Conservation (phyloP, 2,888 invertebrate genomes). For the Drosophila imparisetae region DNA sequence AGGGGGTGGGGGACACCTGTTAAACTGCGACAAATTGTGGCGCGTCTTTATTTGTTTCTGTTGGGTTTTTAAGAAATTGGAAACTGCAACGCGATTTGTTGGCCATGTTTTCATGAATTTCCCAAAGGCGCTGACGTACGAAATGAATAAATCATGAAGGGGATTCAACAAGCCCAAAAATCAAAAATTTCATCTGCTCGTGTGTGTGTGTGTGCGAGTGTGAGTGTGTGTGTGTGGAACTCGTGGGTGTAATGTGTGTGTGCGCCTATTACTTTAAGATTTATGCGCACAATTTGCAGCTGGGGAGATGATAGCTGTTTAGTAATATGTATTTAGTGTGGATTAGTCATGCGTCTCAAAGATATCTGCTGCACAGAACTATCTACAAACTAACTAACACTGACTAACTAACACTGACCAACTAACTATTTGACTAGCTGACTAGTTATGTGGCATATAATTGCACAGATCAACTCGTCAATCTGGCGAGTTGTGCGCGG, state of each 20-base stretch:
- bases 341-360: slow-evolving; percentile 54
- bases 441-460: not conserved
- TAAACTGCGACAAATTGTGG: slow-evolving; percentile 47
- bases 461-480: slow-evolving; percentile 43
- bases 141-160: slow-evolving; percentile 60
- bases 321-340: slow-evolving; percentile 38
- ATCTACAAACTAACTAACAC: slow-evolving; percentile 5
- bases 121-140: slow-evolving; percentile 55
- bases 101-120: slow-evolving; percentile 37
- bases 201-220: slow-evolving; percentile 5
- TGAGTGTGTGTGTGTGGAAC: slow-evolving; percentile 5
- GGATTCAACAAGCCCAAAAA: slow-evolving; percentile 33
- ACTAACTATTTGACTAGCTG: not conserved
- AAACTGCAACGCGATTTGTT: slow-evolving; percentile 23
- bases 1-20: slow-evolving; percentile 12
- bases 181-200: slow-evolving; percentile 26
- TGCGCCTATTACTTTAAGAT: slow-evolving; percentile 65
- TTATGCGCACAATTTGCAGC: slow-evolving; percentile 68
- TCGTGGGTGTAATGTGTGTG: slow-evolving; percentile 1
- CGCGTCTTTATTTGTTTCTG: slow-evolving; percentile 7
- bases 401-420: not conserved
- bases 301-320: slow-evolving; percentile 35
- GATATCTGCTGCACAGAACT: slow-evolving; percentile 6
- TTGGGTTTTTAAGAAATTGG: slow-evolving; percentile 6
- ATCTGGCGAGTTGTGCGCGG: slow-evolving; percentile 26